Conservation (phyloP, 1,140 invertebrate genomes). For the Pachyrhynchus sulphureomaculatus region DNA sequence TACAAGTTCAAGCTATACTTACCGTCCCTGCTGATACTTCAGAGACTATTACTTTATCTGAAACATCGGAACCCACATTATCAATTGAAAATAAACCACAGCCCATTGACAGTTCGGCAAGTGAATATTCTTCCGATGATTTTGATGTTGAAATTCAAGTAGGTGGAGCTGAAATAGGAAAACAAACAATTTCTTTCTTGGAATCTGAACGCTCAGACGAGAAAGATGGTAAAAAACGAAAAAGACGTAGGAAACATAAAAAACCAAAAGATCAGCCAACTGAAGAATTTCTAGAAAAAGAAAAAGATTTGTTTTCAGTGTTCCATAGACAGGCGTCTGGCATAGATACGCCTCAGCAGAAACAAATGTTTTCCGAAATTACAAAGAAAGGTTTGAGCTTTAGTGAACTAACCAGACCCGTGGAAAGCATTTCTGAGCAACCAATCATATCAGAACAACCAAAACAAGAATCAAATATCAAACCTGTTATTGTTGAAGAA, state of each 20-base stretch:
- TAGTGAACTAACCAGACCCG: conserved; percentile 10
- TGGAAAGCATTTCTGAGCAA: conserved; percentile 7
- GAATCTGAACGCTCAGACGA: conserved; percentile 32
- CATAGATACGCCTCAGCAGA: conserved; percentile 31
- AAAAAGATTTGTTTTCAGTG: conserved; percentile 37
- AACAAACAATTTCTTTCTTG: conserved; percentile 29
- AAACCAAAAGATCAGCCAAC: conserved; percentile 29
- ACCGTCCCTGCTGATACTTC: conserved; percentile 57
- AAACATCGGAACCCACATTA: not conserved
- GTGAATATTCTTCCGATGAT: conserved; percentile 36
- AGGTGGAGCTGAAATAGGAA: conserved; percentile 35
- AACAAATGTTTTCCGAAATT: conserved; percentile 41
- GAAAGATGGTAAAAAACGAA: conserved; percentile 21
- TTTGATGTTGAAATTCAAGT: conserved; percentile 40
- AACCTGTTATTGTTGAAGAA: too few relatives aligned
- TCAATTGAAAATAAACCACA: not conserved
- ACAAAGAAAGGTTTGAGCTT: conserved; percentile 42
- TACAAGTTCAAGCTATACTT: conserved; percentile 62
- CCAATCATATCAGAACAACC: not conserved
- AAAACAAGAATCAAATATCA: not conserved
- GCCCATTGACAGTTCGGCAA: not conserved
- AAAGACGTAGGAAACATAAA: conserved; percentile 28
- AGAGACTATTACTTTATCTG: conserved; percentile 24
- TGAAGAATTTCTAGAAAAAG: conserved; percentile 19
- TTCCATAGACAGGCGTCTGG: conserved; percentile 37